Percentiles rank a stretch among this genome's conserved stretches.
Conservation (phyloP, 2,797 vertebrate genomes). For the Adrianichthys oophorus region DNA sequence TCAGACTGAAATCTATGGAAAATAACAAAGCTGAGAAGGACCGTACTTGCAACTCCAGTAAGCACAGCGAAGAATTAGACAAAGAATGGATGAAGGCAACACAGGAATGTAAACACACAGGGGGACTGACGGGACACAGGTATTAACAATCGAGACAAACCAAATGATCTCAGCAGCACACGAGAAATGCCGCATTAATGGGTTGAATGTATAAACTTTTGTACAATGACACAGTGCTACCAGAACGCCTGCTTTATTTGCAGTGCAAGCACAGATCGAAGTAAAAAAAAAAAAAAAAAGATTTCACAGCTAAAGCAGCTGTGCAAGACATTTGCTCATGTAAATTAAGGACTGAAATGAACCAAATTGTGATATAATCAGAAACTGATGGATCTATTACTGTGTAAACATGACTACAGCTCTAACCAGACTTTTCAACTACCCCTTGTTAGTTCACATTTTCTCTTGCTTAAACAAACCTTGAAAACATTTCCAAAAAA, state of each 20-base stretch:
- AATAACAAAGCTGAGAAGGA: not conserved
- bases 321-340: not conserved
- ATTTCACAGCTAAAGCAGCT: not conserved
- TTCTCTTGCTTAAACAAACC: not conserved
- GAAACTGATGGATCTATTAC: not conserved
- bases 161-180: not conserved
- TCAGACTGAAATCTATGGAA: not conserved
- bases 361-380: slow-evolving; percentile 6
- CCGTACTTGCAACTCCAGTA: not conserved
- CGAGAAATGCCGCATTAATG: not conserved
- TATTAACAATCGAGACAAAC: not conserved
- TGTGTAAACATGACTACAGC: slow-evolving; percentile 9
- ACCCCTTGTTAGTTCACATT: not conserved
- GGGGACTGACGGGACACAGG: not conserved
- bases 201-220: not conserved
- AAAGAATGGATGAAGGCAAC: not conserved
- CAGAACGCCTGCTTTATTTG: not conserved
- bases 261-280: not conserved
- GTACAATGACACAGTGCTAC: not conserved
- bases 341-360: slow-evolving; percentile 4
- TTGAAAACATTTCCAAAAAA: not conserved
- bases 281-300: not conserved
- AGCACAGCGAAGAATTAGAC: not conserved
- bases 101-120: not conserved
- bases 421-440: not conserved